Evolutionary conservation across 2,113 vertebrate species (phyloP), one percentile per base, ranked within the genome.

Genomic region (Leptobrachium leishanense): DNA sequence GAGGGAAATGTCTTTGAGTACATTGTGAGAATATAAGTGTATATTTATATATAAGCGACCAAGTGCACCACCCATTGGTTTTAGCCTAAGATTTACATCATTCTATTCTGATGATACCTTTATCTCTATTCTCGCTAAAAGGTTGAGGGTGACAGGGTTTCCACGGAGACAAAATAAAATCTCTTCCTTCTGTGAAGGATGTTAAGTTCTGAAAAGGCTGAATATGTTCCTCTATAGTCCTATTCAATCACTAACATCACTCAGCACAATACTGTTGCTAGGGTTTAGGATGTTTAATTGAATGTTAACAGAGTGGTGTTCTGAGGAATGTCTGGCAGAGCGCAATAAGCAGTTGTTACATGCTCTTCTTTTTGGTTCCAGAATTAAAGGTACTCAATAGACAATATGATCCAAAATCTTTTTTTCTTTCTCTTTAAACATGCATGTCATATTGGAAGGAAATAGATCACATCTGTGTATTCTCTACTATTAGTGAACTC

Each of bases 381-480:
- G 53, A 68, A 67, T 13, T 64, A 76, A 77, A 68, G 65, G 75
- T 77, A 66, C 75, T 68, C 65, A 59, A 68, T 77, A 68, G 75
- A 68, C 75, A 68, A 57, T 77, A 43, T 68, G 42, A 68, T 68
- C 75, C 75, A 77, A 77, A 68, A 77, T 77, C 66, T 68, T 64
- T 76, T 76, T 68, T 68, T 67, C 20, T 31, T 76, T 68, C 67
- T 55, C 66, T 64, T 76, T 40, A 68, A 67, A 59, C 46, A 69
- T 68, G 68, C 43, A 54, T 43, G 40, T 68, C 55, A 68, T 43
- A 59, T 46, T 77, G 65, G 65, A 69, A 77, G 41, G 59, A 66
- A 69, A 77, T 39, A 77, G 66, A 53, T 54, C 68, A 77, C 75
- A 77, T 77, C 75, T 77, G 65, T 76, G 41, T 77, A 77, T 68